phyloP scores from a whole-genome alignment of 2,113 vertebrate species.

The Sapajus apella region DNA sequence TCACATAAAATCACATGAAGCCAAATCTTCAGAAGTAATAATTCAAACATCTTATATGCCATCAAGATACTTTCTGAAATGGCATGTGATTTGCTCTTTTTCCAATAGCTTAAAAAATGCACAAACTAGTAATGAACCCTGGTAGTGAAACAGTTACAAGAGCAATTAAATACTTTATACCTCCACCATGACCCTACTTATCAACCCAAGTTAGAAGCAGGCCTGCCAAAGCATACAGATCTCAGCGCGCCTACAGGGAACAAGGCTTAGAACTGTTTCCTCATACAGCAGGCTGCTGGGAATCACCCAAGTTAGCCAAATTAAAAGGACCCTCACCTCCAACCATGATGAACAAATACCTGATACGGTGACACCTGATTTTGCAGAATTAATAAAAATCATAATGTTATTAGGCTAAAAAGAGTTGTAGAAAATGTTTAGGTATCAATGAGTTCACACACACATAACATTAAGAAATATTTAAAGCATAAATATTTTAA shows the following conservation, averaged over 20 bases:
- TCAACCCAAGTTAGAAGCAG: slow-evolving; percentile 80
- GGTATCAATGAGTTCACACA: background rate
- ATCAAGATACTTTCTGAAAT: background rate
- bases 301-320: slow-evolving; percentile 52
- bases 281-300: slow-evolving; percentile 58
- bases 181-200: slow-evolving; percentile 69
- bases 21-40: background rate
- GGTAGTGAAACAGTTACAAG: slow-evolving; percentile 40
- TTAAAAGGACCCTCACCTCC: slow-evolving; percentile 32
- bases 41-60: background rate
- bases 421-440: background rate
- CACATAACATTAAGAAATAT: background rate
- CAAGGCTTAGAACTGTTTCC: slow-evolving; percentile 80
- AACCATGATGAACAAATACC: background rate
- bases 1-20: background rate
- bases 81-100: background rate
- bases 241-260: slow-evolving; percentile 77
- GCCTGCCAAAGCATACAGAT: slow-evolving; percentile 79
- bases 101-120: background rate
- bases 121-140: background rate
- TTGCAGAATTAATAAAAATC: background rate
- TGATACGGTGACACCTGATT: background rate
- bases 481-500: background rate
- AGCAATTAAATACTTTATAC: slow-evolving; percentile 46
- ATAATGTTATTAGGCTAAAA: background rate